Evolutionary conservation across 2,888 invertebrate genomes (phyloP), one percentile per base, ranked within the genome.

Genomic region (Hypomecis atomaria): DNA sequence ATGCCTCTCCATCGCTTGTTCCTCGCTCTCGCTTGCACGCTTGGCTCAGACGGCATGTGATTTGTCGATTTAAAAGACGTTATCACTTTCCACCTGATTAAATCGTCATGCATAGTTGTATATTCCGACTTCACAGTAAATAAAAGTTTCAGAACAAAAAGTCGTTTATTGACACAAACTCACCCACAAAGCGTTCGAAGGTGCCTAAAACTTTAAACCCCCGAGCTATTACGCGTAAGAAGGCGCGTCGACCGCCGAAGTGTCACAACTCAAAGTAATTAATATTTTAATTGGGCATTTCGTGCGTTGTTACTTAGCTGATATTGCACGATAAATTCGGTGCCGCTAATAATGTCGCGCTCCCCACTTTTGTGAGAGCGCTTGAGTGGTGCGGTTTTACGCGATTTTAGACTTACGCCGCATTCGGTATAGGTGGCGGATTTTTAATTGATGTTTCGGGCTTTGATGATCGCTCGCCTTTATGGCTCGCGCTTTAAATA

Each of bases 221-320:
- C 48, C 82, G 78, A 71, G 78, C 83, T 82, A 82, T 80, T 79
- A 78, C 78, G 78, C 71, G 78, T 79, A 81, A 81, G 82, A 79
- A 79, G 75, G 79, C 71, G 78, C 78, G 72, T 75, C 78, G 79
- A 80, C 83, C 85, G 82, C 79, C 81, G 75, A 84, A 87, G 85
- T 86, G 86, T 86, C 87, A 84, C 86, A 88, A 86, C 88, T 87
- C 86, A 85, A 82, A 86, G 90, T 90, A 92, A 91, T 92, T 92
- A 92, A 90, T 90, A 91, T 91, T 92, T 92, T 91, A 91, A 92
- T 91, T 91, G 90, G 90, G 88, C 88, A 89, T 90, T 90, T 89
- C 84, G 85, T 86, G 88, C 89, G 88, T 87, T 89, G 88, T 88
- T 87, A 88, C 88, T 86, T 80, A 82, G 87, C 87, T 88, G 89